Evolutionary conservation across 2,113 vertebrate genomes (phyloP).

Genomic region (Pelecanus crispus): DNA sequence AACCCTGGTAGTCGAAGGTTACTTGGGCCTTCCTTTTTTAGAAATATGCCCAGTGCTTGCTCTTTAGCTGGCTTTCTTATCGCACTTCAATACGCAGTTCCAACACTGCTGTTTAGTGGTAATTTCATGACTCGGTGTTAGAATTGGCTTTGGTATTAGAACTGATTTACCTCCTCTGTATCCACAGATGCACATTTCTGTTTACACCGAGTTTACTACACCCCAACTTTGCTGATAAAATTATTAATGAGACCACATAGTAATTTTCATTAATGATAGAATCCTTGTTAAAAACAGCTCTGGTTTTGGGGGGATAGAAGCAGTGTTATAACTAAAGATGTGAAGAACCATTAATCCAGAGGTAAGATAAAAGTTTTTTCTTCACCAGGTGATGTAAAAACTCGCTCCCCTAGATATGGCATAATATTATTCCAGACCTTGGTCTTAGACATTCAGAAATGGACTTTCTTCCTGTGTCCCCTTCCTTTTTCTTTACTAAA

Average conservation of each 20-base stretch:
- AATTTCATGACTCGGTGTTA: neutral
- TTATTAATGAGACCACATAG: neutral
- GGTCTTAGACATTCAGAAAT: neutral
- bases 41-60: neutral
- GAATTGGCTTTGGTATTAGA: neutral
- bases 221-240: neutral
- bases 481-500: neutral
- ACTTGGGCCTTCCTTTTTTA: neutral
- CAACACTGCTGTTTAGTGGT: neutral
- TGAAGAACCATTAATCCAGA: neutral
- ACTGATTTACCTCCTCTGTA: neutral
- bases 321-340: neutral
- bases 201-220: neutral
- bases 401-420: neutral
- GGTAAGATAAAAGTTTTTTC: neutral
- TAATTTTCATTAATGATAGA: neutral
- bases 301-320: neutral
- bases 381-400: neutral
- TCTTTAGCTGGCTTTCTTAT: neutral
- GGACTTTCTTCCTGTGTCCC: fast-evolving
- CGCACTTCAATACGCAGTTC: neutral
- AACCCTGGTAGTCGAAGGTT: neutral
- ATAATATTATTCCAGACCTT: neutral
- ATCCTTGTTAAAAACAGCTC: neutral
- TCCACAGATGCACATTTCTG: neutral